These are phyloP conservation scores for Neria commutata DNA, from an alignment of 2,888 invertebrate genomes.

Conservation along the genomic window DNA sequence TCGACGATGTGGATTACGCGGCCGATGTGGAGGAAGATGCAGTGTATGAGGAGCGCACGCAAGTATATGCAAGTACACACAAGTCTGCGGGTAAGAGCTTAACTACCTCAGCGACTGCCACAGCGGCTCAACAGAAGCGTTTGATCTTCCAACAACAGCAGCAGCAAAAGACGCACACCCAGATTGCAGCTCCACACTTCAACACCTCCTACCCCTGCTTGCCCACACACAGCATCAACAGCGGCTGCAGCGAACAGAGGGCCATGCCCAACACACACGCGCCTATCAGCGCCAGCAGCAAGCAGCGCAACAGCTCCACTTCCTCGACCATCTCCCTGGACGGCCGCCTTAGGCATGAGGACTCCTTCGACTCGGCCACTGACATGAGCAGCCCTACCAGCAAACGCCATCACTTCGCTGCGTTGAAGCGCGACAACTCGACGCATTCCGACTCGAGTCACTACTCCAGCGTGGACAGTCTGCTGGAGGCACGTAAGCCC, in stretches of 20 bases:
- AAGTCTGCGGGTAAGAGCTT: not conserved
- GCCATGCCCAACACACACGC: conserved; percentile 20
- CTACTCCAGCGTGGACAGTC: conserved; percentile 81
- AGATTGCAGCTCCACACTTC: too few species aligned
- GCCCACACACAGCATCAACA: not conserved
- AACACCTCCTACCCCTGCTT: not conserved
- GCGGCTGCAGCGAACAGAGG: conserved; percentile 14
- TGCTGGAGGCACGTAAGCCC: conserved; percentile 81
- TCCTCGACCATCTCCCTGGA: conserved; percentile 34
- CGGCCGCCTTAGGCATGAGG: conserved; percentile 41
- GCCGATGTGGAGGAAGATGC: conserved; percentile 50
- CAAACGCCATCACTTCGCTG: conserved; percentile 32
- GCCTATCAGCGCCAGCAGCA: conserved; percentile 14
- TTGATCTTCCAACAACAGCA: too few species aligned
- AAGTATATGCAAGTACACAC: too few species aligned
- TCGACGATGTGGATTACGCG: conserved; percentile 44
- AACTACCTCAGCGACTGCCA: conserved; percentile 26
- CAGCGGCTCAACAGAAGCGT: too few species aligned
- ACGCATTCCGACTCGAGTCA: conserved; percentile 65
- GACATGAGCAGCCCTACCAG: conserved; percentile 28
- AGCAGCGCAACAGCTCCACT: conserved; percentile 11
- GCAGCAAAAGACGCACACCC: too few species aligned
- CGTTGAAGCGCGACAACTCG: conserved; percentile 55
- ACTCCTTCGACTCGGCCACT: conserved; percentile 27
- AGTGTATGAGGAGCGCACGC: conserved; percentile 31